Evolutionary conservation across 2,113 vertebrate species (phyloP).

Genomic region (Onychorhynchus coronatus): DNA sequence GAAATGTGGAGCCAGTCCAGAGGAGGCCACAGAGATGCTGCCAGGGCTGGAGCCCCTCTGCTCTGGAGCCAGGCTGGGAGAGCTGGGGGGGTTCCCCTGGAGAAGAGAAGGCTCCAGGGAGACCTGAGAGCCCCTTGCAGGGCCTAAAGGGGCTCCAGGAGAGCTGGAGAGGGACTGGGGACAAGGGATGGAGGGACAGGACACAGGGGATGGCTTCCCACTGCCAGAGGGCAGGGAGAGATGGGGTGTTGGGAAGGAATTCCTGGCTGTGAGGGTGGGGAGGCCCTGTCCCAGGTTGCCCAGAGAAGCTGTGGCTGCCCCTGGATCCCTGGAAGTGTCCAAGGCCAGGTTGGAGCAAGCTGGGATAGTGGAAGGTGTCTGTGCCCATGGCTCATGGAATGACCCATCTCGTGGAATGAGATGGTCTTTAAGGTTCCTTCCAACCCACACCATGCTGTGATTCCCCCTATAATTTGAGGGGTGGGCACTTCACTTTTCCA

Average conservation of each 20-base stretch:
- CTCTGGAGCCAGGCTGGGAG: neutral
- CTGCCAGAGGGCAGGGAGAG: fast-evolving
- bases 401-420: no score
- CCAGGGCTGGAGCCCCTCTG: neutral
- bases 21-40: fast-evolving
- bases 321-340: neutral
- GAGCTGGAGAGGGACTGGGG: neutral
- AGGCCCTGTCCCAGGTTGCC: neutral
- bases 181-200: fast-evolving
- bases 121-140: neutral
- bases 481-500: neutral
- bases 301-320: neutral
- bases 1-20: neutral
- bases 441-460: neutral
- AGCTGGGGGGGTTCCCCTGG: neutral
- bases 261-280: fast-evolving
- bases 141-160: neutral
- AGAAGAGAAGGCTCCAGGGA: neutral
- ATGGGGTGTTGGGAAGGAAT: neutral
- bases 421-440: neutral
- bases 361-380: neutral
- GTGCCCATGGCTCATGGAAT: neutral
- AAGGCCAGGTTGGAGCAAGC: fast-evolving
- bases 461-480: fast-evolving
- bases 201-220: neutral